A percentile compares a stretch with the other conserved stretches of the same genome.
Evolutionary conservation across 2,888 invertebrate genomes (phyloP).

Genomic region (Tridacna crocea): DNA sequence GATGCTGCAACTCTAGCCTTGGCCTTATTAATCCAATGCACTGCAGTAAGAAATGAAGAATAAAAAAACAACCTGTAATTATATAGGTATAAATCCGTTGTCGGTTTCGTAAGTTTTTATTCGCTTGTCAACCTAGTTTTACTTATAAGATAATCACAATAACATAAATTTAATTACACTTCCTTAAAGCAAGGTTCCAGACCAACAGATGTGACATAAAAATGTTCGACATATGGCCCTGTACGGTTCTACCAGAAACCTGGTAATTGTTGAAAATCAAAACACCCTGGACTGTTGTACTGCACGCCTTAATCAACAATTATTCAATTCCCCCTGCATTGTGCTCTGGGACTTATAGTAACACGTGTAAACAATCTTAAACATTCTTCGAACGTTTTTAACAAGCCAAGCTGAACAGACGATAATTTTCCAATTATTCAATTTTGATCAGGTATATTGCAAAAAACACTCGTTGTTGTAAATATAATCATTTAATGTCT

Average conservation of each 20-base stretch:
- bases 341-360: no score
- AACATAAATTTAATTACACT: neutral
- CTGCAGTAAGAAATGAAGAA: neutral
- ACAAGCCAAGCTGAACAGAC: neutral
- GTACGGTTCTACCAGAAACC: neutral
- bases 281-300: no score
- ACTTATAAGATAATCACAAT: neutral
- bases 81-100: neutral
- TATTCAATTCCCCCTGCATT: no score
- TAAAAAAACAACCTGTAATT: no score
- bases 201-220: neutral
- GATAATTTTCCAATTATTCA: neutral
- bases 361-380: neutral
- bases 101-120: neutral
- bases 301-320: no score
- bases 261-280: no score
- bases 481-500: no score
- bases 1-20: neutral
- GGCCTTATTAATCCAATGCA: neutral
- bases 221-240: neutral
- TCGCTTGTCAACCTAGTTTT: neutral
- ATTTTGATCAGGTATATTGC: neutral
- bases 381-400: neutral
- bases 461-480: no score
- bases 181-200: neutral